Evolutionary conservation across 2,797 vertebrate genomes (phyloP).

Genomic region (Spea hammondii): DNA sequence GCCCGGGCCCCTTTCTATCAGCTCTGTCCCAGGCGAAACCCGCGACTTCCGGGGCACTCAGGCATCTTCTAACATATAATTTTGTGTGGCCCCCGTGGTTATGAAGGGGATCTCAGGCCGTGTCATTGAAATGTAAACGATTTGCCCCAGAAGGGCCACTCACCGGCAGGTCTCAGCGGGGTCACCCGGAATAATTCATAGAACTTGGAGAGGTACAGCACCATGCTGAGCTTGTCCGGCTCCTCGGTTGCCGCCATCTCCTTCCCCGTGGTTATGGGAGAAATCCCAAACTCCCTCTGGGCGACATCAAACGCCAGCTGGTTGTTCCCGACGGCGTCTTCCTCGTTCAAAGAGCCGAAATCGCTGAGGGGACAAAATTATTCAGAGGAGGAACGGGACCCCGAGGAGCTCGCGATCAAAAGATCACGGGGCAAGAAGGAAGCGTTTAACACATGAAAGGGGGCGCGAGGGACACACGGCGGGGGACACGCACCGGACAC

Average conservation of each 20-base stretch:
- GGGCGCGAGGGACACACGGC: neutral
- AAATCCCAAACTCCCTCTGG: slow-evolving; percentile 87
- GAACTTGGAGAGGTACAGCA: slow-evolving; percentile 89
- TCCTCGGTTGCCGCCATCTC: slow-evolving; percentile 75
- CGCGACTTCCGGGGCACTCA: too few relatives aligned
- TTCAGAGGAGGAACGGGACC: neutral
- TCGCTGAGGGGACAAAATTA: slow-evolving; percentile 69
- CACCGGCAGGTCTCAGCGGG: slow-evolving; percentile 81
- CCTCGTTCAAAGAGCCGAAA: slow-evolving; percentile 83
- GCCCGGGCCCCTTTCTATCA: too few relatives aligned
- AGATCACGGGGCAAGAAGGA: neutral
- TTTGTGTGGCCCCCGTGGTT: too few relatives aligned
- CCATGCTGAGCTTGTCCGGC: slow-evolving; percentile 85
- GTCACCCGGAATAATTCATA: slow-evolving; percentile 91
- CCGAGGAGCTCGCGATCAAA: neutral
- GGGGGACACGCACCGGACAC: too few relatives aligned
- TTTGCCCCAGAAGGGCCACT: slow-evolving; percentile 23
- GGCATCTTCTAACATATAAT: too few relatives aligned
- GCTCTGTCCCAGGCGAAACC: too few relatives aligned
- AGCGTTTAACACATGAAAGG: neutral
- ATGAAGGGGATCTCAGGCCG: too few relatives aligned
- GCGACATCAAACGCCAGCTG: slow-evolving; percentile 89
- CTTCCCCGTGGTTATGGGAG: slow-evolving; percentile 76
- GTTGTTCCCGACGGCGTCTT: slow-evolving; percentile 78
- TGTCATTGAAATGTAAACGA: too few relatives aligned